A percentile compares a stretch with the other conserved stretches of the same genome.
Evolutionary conservation across 1,140 invertebrate species (phyloP).

Genomic region (Oppia nitens): DNA sequence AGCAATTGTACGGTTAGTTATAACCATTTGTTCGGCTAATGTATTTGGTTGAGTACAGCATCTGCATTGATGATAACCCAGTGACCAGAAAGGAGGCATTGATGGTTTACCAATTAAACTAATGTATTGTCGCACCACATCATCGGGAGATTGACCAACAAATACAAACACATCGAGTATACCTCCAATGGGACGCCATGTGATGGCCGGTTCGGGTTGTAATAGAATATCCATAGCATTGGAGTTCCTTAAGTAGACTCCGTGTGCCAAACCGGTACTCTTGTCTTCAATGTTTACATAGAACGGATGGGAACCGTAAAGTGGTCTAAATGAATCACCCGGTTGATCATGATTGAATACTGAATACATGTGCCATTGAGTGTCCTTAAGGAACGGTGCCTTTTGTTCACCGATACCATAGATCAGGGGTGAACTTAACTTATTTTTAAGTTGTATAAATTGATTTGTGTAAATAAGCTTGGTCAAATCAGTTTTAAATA

Average conservation of each 20-base stretch:
- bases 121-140: constrained; percentile 34
- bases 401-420: constrained; percentile 34
- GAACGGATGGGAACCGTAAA: constrained; percentile 22
- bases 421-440: constrained; percentile 30
- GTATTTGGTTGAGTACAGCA: constrained; percentile 43
- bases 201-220: constrained; percentile 54
- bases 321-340: background rate
- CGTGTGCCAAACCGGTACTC: constrained; percentile 31
- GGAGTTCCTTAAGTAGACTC: constrained; percentile 56
- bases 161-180: constrained; percentile 56
- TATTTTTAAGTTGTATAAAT: constrained; percentile 35
- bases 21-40: constrained; percentile 41
- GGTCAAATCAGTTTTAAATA: constrained; percentile 19
- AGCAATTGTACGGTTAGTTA: constrained; percentile 25
- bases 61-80: constrained; percentile 38
- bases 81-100: constrained; percentile 33
- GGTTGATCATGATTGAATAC: constrained; percentile 4
- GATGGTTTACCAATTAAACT: constrained; percentile 25
- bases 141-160: constrained; percentile 45
- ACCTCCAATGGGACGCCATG: constrained; percentile 54
- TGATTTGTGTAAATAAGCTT: constrained; percentile 32
- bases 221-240: constrained; percentile 67
- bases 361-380: constrained; percentile 10
- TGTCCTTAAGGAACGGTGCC: background rate
- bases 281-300: constrained; percentile 16